Base-by-base conservation (phyloP, 2,888 invertebrate species). In the Lycophotia porphyrea region DNA sequence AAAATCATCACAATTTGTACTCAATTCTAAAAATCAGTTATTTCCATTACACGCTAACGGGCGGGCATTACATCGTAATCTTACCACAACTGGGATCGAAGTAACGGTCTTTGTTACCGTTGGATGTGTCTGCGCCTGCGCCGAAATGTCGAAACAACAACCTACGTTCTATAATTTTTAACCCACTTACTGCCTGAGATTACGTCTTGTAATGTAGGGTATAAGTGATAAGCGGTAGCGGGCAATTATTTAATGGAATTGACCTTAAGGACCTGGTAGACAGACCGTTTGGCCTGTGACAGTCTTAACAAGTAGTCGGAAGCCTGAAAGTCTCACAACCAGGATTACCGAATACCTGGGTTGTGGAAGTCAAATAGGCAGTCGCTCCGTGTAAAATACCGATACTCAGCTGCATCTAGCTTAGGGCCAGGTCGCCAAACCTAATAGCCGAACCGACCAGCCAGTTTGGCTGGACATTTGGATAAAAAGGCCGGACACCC, bases 141-240 rank as follows among this genome's bases (percentile, higher is more conserved):
- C 87, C 90, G 85, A 90, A 92, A 90, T 95, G 93, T 92, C 89
- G 93, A 94, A 94, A 94, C 89, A 85, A 90, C 61, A 72, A 72
- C 80, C 60, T 76, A 79, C 79, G 58, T 58, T 31, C 88, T 88
- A 89, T 90, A 90, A 92, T 92, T 92, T 92, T 86, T 91, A 93
- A 92, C 93, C 93, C 85, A 93, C 84, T 90, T 92, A 88, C 86
- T 3, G 88, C 87, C 85, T 88, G 83, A 86, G 89, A 92, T 94
- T 93, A 93, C 93, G 92, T 92, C 86, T 81, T 76, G 21, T 60
- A n/a, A 24, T 64, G 34, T 58, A 11, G 63, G 47, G 73, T 78
- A 21, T 49, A 75, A 68, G 18, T 36, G 2, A 64, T 24, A 42
- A 66, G 63, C 21, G 42, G 58, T 13, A 70, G 84, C 84, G 80